Conservation (phyloP, 2,113 vertebrate species). For the Larimichthys polyactis region DNA sequence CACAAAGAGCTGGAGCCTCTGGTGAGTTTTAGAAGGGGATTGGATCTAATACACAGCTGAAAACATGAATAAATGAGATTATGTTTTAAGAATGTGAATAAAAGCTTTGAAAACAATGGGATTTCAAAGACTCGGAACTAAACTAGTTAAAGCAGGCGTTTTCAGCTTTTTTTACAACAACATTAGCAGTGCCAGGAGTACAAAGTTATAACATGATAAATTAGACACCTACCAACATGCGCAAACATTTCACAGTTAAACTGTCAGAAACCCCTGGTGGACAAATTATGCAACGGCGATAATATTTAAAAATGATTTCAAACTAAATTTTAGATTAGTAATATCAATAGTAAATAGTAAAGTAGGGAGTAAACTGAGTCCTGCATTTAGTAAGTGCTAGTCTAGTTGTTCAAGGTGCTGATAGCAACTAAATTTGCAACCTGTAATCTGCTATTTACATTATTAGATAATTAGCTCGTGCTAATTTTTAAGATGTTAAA, state of each 20-base stretch:
- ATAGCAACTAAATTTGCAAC: not conserved
- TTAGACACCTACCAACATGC: not conserved
- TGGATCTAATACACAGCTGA: not conserved
- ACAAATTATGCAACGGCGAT: not conserved
- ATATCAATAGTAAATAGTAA: not conserved
- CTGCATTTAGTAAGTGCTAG: not conserved
- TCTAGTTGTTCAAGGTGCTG: not conserved
- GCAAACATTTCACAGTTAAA: not conserved
- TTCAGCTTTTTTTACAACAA: not conserved
- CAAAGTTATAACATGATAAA: not conserved
- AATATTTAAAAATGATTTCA: not conserved
- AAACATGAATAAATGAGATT: not conserved
- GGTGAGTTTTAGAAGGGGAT: slow-evolving; percentile 84
- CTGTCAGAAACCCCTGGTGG: not conserved
- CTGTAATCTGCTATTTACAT: not conserved
- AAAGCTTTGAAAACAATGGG: not conserved
- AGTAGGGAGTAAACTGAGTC: not conserved
- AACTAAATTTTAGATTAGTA: too few relatives aligned
- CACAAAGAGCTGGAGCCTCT: slow-evolving; percentile 98
- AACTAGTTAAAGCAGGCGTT: not conserved
- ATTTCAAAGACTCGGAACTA: not conserved
- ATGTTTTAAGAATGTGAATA: not conserved
- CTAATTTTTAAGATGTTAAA: not conserved
- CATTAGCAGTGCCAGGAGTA: not conserved
- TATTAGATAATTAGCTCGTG: not conserved